phyloP scores from a whole-genome alignment of 2,113 vertebrate species.

The Chiloscyllium plagiosum region DNA sequence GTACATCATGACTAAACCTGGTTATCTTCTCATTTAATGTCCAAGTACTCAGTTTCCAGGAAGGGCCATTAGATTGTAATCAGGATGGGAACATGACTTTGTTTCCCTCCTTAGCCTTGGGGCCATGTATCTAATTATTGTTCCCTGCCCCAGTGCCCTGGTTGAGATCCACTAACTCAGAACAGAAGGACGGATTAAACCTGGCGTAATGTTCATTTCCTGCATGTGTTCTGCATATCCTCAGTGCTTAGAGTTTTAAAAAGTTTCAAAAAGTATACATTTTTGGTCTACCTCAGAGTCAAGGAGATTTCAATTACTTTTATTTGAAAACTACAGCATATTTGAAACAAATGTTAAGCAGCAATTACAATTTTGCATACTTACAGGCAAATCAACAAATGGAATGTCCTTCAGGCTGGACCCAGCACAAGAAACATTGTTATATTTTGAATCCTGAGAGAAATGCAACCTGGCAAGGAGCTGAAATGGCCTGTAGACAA shows the following conservation, averaged over 20 bases:
- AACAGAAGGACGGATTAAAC: not conserved
- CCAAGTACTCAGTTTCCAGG: not conserved
- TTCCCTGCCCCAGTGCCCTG: not conserved
- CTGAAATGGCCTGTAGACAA: constrained; percentile 52
- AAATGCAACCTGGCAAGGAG: constrained; percentile 53
- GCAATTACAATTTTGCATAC: not conserved
- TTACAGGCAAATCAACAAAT: constrained; percentile 42
- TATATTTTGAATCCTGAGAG: constrained; percentile 47
- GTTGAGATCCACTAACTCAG: not conserved
- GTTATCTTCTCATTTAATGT: not conserved
- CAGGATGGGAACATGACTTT: not conserved
- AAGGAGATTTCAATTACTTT: not conserved
- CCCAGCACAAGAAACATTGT: constrained; percentile 50
- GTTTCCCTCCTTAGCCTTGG: not conserved
- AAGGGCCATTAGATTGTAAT: not conserved
- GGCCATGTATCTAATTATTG: not conserved
- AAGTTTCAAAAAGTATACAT: not conserved
- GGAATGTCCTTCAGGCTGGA: constrained; percentile 51
- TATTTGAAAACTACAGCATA: not conserved
- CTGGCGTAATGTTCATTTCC: not conserved
- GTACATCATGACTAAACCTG: not conserved
- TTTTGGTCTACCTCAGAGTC: not conserved
- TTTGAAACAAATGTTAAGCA: constrained; percentile 4
- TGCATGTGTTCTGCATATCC: not conserved
- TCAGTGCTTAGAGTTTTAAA: not conserved